Evolutionary conservation across 2,797 vertebrate genomes (phyloP), one percentile per base, ranked within the genome.

Genomic region (Heliangelus exortis): DNA sequence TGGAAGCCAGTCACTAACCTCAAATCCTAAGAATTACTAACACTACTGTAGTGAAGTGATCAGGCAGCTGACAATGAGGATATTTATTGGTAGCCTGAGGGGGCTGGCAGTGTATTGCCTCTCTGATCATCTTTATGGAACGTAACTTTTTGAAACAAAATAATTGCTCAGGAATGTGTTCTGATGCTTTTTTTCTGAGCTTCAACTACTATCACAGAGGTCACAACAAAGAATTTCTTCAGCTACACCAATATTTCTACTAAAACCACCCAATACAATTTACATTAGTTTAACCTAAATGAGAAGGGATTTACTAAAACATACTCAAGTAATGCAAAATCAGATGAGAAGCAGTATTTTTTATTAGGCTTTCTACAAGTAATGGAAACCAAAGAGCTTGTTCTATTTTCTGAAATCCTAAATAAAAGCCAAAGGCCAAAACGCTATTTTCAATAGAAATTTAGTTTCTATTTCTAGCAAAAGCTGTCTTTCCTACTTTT

Each of bases 351-450:
- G 48, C 45, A 74, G 21, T 72, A 66, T 67, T 92, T 94, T 94
- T 74, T 90, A 88, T 67, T 63, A 81, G 62, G 29, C 29, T 88
- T 95, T 89, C 84, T 83, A 75, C 19, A 87, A 65, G 67, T 83
- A 92, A 95, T 20, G 19, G 53, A 94, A 96, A 95, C 93, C 68
- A 91, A 90, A 92, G 69, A 82, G 51, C 55, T 81, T 36, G 16
- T 77, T 90, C 50, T 84, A 39, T 79, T 95, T 94, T 74, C 68
- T 9, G 22, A 96, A 95, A 90, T 19, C 41, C 59, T 80, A 88
- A 91, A 90, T 86, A 89, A 96, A 73, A 62, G 59, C 61, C 67
- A 80, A 72, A 80, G 71, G 90, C 73, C 58, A 95, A 97, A 93
- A 55, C 53, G 84, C 31, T 79, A 62, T 63, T 96, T 95, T 93